Evolutionary conservation across 2,888 invertebrate species (phyloP).

Genomic region (Brachypterus glaber): DNA sequence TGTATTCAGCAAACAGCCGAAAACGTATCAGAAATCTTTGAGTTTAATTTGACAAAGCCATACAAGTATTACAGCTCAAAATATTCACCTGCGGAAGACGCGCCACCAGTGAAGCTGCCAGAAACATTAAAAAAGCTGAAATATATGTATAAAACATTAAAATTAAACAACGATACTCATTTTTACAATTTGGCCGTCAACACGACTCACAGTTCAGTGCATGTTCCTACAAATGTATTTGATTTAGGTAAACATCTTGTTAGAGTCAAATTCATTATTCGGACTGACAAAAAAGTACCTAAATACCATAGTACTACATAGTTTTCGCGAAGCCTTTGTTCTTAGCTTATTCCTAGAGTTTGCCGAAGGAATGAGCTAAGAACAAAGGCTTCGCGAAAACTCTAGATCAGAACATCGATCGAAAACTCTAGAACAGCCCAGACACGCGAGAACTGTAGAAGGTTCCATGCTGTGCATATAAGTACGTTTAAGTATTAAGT

Average conservation of each 20-base stretch:
- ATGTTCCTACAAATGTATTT: conserved; percentile 90
- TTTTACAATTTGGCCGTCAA: conserved; percentile 79
- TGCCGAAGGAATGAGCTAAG: no score
- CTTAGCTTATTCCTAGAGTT: no score
- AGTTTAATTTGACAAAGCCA: conserved; percentile 40
- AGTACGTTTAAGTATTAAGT: no score
- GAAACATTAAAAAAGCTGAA: conserved; percentile 19
- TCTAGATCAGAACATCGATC: no score
- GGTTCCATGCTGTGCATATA: no score
- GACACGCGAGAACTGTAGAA: no score
- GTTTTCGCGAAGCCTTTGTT: no score
- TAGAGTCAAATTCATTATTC: no score
- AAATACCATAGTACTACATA: no score
- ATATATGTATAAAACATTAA: conserved; percentile 47
- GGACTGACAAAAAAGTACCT: no score
- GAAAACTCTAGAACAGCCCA: no score
- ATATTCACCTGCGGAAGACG: conserved; percentile 49
- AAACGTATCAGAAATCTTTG: conserved; percentile 53
- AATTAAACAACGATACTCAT: conserved; percentile 63
- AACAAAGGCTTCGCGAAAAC: no score
- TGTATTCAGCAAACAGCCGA: conserved; percentile 74
- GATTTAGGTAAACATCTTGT: conserved; percentile 64
- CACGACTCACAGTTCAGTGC: conserved; percentile 73
- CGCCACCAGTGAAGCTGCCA: conserved; percentile 22
- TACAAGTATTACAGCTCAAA: conserved; percentile 74